Conservation (phyloP, 2,797 vertebrate genomes). For the Aselliscus stoliczkanus region DNA sequence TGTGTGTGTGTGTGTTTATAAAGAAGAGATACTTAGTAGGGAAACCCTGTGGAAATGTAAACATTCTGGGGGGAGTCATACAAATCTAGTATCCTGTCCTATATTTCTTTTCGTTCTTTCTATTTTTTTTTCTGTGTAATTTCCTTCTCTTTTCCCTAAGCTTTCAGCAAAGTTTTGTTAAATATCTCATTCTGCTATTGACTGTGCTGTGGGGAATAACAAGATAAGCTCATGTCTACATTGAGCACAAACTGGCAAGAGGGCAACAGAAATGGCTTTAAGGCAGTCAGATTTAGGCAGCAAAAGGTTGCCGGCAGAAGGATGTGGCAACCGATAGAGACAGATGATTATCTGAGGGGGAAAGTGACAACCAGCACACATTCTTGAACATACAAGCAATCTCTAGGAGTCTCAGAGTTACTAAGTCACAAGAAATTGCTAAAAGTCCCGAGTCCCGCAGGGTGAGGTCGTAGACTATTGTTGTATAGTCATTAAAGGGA, state of each 20-base stretch:
- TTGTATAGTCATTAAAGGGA: slow-evolving; percentile 69
- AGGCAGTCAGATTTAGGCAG: neutral
- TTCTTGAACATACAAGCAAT: neutral
- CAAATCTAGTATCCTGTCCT: neutral
- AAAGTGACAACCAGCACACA: neutral
- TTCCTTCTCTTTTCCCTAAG: neutral
- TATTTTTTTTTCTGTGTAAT: neutral
- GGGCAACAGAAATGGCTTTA: neutral
- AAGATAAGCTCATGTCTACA: neutral
- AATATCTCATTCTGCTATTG: neutral
- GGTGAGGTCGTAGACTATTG: slow-evolving; percentile 60
- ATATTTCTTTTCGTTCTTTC: neutral
- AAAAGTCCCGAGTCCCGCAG: neutral
- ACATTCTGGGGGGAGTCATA: neutral
- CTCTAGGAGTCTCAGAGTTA: neutral
- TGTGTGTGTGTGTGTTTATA: neutral
- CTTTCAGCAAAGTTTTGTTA: neutral
- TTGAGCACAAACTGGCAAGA: neutral
- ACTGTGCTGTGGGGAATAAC: neutral
- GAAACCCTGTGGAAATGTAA: neutral
- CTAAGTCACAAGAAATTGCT: slow-evolving; percentile 15
- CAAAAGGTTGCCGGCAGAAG: neutral
- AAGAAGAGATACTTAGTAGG: neutral
- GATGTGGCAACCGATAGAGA: neutral
- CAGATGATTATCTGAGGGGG: neutral